Conservation (phyloP, 1,140 invertebrate species). For the Zophobas morio region DNA sequence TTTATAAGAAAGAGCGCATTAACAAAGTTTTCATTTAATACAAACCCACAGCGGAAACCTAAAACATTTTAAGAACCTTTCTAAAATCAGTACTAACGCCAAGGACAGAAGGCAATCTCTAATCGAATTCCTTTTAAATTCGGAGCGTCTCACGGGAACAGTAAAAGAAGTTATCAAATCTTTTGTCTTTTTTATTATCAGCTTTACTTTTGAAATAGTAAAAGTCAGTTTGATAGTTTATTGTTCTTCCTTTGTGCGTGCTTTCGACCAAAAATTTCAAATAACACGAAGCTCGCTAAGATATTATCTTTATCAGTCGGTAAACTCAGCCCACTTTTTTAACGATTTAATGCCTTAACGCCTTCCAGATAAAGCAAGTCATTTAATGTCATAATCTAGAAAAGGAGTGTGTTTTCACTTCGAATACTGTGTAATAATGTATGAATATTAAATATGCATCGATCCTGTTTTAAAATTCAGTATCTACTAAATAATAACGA, state of each 20-base stretch:
- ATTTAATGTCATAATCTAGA: no score
- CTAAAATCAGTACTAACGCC: no score
- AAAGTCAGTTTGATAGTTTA: slow-evolving; percentile 25
- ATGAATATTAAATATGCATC: no score
- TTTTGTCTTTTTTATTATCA: slow-evolving; percentile 27
- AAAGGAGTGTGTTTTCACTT: no score
- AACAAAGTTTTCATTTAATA: no score
- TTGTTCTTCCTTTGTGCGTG: slow-evolving; percentile 22
- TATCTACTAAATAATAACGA: no score
- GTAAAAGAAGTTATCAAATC: slow-evolving; percentile 28
- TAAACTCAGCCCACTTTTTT: slow-evolving; percentile 9
- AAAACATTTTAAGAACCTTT: no score
- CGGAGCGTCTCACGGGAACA: neutral
- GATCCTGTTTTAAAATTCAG: no score
- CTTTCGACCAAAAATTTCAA: neutral
- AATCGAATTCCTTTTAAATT: slow-evolving; percentile 20
- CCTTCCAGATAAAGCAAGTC: no score
- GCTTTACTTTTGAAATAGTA: slow-evolving; percentile 25
- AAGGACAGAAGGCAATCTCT: neutral
- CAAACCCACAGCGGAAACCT: no score
- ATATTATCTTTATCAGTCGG: slow-evolving; percentile 4
- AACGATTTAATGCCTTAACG: neutral
- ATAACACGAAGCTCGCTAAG: neutral
- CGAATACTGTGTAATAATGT: no score
- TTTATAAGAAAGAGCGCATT: no score